Evolutionary conservation across 2,888 invertebrate species (phyloP).

Genomic region (Metopia argyrocephala): DNA sequence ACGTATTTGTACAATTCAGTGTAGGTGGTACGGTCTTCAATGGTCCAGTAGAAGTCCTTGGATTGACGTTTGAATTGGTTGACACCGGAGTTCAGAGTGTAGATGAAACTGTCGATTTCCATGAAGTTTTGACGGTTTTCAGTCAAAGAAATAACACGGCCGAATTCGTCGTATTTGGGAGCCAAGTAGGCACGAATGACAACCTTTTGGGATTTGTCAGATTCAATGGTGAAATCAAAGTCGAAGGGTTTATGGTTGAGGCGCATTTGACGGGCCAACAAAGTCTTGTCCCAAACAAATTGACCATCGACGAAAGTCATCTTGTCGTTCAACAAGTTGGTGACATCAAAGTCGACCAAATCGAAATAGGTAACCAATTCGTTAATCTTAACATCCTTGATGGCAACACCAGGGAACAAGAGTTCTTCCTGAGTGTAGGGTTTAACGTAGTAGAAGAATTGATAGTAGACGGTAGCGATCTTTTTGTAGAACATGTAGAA

Average conservation of each 20-base stretch:
- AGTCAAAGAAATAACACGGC: slow-evolving; percentile 80
- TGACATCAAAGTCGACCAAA: slow-evolving; percentile 82
- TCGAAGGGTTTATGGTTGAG: slow-evolving; percentile 84
- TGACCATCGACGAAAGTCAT: slow-evolving; percentile 60
- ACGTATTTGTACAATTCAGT: slow-evolving; percentile 79
- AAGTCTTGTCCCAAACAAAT: slow-evolving; percentile 73
- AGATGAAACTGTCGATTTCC: slow-evolving; percentile 83
- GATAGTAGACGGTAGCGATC: slow-evolving; percentile 80
- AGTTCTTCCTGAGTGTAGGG: slow-evolving; percentile 82
- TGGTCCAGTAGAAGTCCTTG: slow-evolving; percentile 77
- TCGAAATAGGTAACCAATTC: slow-evolving; percentile 85
- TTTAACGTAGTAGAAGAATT: slow-evolving; percentile 81
- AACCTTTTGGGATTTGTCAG: slow-evolving; percentile 81
- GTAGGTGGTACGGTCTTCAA: slow-evolving; percentile 81
- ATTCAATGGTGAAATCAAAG: slow-evolving; percentile 81
- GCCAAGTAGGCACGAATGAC: slow-evolving; percentile 84
- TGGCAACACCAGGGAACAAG: slow-evolving; percentile 81
- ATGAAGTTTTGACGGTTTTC: slow-evolving; percentile 82
- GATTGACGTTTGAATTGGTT: slow-evolving; percentile 74
- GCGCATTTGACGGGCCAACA: slow-evolving; percentile 82
- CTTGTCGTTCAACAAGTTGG: slow-evolving; percentile 65
- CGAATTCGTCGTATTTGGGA: slow-evolving; percentile 83
- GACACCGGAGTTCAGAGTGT: slow-evolving; percentile 81
- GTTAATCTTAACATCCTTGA: slow-evolving; percentile 82
- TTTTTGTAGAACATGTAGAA: slow-evolving; percentile 84